Conservation (phyloP, 2,888 invertebrate species). For the Perizoma affinitatum region DNA sequence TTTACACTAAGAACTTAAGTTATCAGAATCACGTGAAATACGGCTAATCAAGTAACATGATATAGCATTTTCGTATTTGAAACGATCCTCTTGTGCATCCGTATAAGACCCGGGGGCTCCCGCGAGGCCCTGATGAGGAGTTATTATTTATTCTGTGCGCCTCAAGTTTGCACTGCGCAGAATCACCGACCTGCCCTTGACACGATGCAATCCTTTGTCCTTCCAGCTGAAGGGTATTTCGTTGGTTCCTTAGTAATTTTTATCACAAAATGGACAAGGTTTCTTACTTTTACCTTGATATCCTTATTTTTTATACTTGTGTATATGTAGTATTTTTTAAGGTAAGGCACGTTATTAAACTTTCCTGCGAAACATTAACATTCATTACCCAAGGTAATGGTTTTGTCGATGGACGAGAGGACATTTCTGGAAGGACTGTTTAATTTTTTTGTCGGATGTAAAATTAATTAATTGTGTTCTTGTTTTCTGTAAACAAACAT, state of each 20-base stretch:
- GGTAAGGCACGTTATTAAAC: no score
- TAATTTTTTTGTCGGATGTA: no score
- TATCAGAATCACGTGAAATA: background rate
- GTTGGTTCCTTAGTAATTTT: conserved; percentile 11
- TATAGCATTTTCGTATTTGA: conserved; percentile 4
- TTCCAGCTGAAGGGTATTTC: conserved; percentile 41
- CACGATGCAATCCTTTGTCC: conserved; percentile 72
- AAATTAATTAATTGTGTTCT: no score
- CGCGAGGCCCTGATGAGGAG: conserved; percentile 9
- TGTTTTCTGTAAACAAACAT: no score
- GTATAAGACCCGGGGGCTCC: conserved; percentile 16
- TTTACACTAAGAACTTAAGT: no score
- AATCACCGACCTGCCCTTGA: conserved; percentile 80
- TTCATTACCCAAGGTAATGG: background rate
- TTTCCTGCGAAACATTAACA: no score
- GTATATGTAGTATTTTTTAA: background rate
- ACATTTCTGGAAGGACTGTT: no score
- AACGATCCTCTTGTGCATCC: conserved; percentile 2
- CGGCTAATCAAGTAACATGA: background rate
- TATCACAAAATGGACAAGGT: conserved; percentile 1
- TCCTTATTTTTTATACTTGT: background rate
- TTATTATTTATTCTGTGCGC: conserved; percentile 21
- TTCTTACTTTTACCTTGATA: background rate
- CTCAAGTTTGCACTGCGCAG: conserved; percentile 63
- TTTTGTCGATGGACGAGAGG: no score